Evolutionary conservation across 2,797 vertebrate species (phyloP), one percentile per base, ranked within the genome.

Genomic region (Prunella strophiata): DNA sequence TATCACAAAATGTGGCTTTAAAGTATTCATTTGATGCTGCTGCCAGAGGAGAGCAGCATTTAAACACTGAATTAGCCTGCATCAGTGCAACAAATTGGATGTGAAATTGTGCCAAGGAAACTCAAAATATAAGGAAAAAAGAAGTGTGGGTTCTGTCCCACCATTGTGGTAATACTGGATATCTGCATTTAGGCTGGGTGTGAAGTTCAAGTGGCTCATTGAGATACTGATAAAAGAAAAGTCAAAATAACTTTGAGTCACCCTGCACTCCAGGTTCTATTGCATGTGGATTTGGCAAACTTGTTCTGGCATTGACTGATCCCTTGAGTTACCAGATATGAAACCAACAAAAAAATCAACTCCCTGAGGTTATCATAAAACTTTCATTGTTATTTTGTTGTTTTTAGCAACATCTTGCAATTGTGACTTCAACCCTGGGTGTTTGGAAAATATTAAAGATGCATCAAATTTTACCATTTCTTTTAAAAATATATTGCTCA

Each of bases 181-280:
- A 32, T 12, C 9, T 74, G 20, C 29, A 32, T 26, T 82, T 58
- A 4, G 51, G 5, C 2, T 12, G 5, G 10, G 3, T 58, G 4
- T 34, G 30, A 85, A 71, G 5, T 42, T 42, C 13, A 29, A n/a
- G 5, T 4, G 10, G 27, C 5, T 70, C 52, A 8, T 15, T 13
- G 45, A 52, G 16, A 10, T 34, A 54, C 1, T 17, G 5, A 4
- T 59, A 36, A 43, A 73, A 71, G 7, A 54, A 36, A 52, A 57
- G 3, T 5, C 19, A 32, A 65, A 42, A 54, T 9, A 29, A 13
- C 23, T 38, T 54, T 7, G 8, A 55, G 7, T 43, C 36, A 36
- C 2, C 7, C 7, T 22, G 4, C 0, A 1, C 1, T 36, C 5
- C 0, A 3, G 12, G 0, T 32, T 55, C 12, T 67, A 5, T 2